Evolutionary conservation across 2,888 invertebrate species (phyloP).

Genomic region (Polylopha cassiicola): DNA sequence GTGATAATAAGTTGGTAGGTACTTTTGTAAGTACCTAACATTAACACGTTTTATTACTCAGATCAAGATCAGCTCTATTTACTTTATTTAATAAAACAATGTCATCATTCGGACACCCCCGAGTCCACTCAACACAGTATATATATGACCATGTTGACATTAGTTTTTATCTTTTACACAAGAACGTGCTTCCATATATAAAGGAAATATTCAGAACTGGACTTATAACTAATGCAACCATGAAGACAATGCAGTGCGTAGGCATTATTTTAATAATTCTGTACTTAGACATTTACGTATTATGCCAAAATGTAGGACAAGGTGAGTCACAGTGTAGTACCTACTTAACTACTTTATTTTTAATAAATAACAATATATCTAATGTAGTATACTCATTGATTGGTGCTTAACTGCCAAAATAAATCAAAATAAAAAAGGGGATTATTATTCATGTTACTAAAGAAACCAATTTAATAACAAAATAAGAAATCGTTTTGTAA

Average conservation of each 20-base stretch:
- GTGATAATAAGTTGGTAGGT: not conserved
- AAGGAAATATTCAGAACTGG: not conserved
- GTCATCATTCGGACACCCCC: conserved; percentile 9
- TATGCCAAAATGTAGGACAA: not conserved
- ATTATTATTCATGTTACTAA: not conserved
- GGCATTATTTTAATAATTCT: conserved; percentile 1
- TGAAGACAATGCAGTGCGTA: not conserved
- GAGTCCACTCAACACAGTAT: not conserved
- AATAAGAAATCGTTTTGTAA: not conserved
- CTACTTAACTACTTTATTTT: not conserved
- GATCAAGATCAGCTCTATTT: too few relatives aligned
- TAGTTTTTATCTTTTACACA: too few relatives aligned
- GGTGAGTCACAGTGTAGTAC: too few relatives aligned
- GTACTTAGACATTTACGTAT: not conserved
- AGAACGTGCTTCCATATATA: conserved; percentile 1
- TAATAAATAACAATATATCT: too few relatives aligned
- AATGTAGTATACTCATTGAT: too few relatives aligned
- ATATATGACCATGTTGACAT: not conserved
- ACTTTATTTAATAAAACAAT: too few relatives aligned
- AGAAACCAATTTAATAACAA: not conserved
- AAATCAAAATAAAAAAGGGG: too few relatives aligned
- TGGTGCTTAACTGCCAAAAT: too few relatives aligned
- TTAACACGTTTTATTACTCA: not conserved
- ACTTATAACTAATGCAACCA: not conserved
- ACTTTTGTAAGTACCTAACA: not conserved